Base-by-base conservation (phyloP, 53 echinoderm and acorn worm genomes). In the Arbacia lixula region DNA sequence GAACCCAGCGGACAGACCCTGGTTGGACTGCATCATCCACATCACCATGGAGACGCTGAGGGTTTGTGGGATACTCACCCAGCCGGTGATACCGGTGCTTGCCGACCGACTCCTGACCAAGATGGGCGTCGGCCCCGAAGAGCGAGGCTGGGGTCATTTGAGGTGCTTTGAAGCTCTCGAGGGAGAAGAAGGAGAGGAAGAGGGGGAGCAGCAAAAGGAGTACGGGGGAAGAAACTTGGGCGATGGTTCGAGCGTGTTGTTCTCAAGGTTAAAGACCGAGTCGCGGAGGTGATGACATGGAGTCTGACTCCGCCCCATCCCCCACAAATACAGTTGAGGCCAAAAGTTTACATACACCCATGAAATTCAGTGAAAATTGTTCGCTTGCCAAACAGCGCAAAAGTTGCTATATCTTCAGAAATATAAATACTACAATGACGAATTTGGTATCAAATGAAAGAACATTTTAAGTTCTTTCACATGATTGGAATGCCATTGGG, bases 41-140 rank as follows among this genome's bases (percentile, higher is more conserved):
- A 85, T 98, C 71, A 84, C 90, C 86, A 98, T 98, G 94, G 98
- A 98, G 63, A 92, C 94, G 22, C 91, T 98, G 57, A 69, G 94
- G 83, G 71, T 94, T 54, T 98, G 91, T 88, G 94, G 98, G 57
- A 92, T 98, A 69, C 77, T 94, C 16, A 81, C 92, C 28, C 98
- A 98, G 78, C 98, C 98, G 14, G 83, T 94, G 22, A 66, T 89
- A 11, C 97, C 97, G 11, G 73, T 60, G 19, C 68, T 92, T 42
- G 83, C 92, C 11, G 91, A 88, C 12, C 86, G 85, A 69, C 86
- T 98, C 12, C 58, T 98, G 35, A 68, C 42, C 20, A 88, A 94
- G 84, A 90, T 98, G 35, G 92, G 98, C 9, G 84, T 98, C 2
- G 83, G 51, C 4, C 27, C 53, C 38, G 52, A 5, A 1, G 86